phyloP scores from a whole-genome alignment of 1,140 invertebrate genomes.

The Drosophila quadrilineata region DNA sequence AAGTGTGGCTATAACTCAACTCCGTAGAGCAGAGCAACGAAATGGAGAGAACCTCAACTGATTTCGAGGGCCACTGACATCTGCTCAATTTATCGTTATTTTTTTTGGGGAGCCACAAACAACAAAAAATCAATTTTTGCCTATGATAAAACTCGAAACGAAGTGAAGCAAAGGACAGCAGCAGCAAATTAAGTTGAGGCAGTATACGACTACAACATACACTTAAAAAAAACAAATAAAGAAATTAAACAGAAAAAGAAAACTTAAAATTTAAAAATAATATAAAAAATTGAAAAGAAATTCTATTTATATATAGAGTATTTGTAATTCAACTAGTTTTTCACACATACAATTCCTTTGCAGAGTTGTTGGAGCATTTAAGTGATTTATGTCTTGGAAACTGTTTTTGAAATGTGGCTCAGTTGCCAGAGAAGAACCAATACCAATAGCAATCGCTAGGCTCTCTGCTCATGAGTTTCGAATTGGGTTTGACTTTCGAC shows the following conservation, averaged over 20 bases:
- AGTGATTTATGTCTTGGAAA: conserved; percentile 78
- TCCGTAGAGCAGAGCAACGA: conserved; percentile 59
- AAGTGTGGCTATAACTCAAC: conserved; percentile 69
- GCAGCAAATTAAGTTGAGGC: not conserved
- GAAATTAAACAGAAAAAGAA: not conserved
- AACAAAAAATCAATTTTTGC: conserved; percentile 75
- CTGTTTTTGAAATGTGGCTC: conserved; percentile 78
- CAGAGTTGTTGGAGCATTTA: conserved; percentile 55
- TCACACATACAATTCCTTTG: conserved; percentile 47
- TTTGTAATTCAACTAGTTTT: too few species aligned
- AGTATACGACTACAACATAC: not conserved
- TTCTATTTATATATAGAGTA: too few species aligned
- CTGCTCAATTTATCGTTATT: conserved; percentile 78
- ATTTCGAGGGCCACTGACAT: conserved; percentile 51
- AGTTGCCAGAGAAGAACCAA: conserved; percentile 46
- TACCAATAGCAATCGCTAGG: conserved; percentile 10
- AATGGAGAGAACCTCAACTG: not conserved
- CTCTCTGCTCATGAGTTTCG: conserved; percentile 37
- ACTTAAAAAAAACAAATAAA: conserved; percentile 12
- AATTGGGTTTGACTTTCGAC: conserved; percentile 43
- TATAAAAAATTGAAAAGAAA: not conserved
- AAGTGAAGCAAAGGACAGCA: conserved; percentile 16
- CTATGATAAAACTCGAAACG: conserved; percentile 59
- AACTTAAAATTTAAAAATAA: not conserved
- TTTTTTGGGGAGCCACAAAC: conserved; percentile 54